Base-by-base conservation (phyloP, 2,113 vertebrate species). In the Drymodes brunneopygia region DNA sequence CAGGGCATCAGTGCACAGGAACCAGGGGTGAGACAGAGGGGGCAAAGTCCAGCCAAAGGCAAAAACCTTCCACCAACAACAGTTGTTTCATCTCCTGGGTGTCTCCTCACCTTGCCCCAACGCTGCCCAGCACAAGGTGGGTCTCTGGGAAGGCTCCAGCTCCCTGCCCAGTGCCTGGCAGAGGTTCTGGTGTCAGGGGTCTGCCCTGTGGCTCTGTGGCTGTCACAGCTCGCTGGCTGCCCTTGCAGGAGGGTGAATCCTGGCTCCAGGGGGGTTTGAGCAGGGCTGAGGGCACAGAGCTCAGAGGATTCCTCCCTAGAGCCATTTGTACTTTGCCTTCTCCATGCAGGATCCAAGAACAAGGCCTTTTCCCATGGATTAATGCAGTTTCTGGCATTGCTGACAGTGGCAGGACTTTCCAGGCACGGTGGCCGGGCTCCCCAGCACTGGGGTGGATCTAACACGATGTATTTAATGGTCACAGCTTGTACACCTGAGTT, bases 51-150 rank as follows among this genome's bases (percentile, higher is more conserved):
- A 51, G 12, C 18, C 18, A 44, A 31, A 23, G 7, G 7, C 8
- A 19, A n/a, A 44, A 7, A 2, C 7, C 21, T 47, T 7, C 14
- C 1, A 0, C 31, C 9, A n/a, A 2, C 1, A 1, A 0, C 24
- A 15, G 22, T 1, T n/a, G 20, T 48, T 40, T 28, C 5, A 3
- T 28, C 29, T 28, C 3, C 22, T 50, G 53, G 29, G 27, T 31
- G 25, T 15, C 18, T 11, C 0, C 16, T 5, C 18, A 1, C 3
- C 21, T 28, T 5, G 20, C 4, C 1, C 21, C 61, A 16, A 0
- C 1, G 27, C 38, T 40, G 65, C 50, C n/a, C 71, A 71, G 84
- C 53, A 3, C 25, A 1, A 0, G 0, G 11, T 10, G 31, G 31
- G 16, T 2, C 27, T 18, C 54, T 33, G 65, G 71, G 67, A 21